Evolutionary conservation across 2,113 vertebrate genomes (phyloP), one percentile per base, ranked within the genome.

Genomic region (Corydoras sp.): DNA sequence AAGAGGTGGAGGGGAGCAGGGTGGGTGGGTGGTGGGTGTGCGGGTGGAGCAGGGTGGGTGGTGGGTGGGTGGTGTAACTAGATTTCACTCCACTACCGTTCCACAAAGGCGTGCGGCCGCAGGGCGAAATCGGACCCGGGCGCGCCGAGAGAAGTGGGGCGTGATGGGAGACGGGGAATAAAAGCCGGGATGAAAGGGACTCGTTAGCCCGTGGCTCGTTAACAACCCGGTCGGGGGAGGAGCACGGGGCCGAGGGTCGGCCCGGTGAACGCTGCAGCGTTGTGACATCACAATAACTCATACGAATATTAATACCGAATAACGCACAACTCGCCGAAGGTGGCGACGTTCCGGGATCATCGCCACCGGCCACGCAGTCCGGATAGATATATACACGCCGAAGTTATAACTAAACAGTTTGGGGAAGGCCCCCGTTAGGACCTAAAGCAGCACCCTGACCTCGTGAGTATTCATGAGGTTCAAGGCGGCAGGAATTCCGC

Each of bases 1-100:
- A 68, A 79, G 71, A 69, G 2, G 12, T 53, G n/a, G 9, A 68
- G 29, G 35, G 54, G 67, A 67, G 18, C 18, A 60, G 68, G n/a
- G 62, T 10, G n/a, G 54, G 58, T 15, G 30, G 32, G 32, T n/a
- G 32, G 32, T 35, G 32, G 32, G 32, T 35, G 32, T 3, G 55
- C 75, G 74, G 62, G 76, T 50, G 54, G 67, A 62, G 18, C 18
- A 60, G 68, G n/a, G 62, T 10, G 54, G 58, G n/a, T 15, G 30
- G 32, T n/a, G 32, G 32, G 32, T 35, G 32, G 32, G 3, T 35
- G 32, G 32, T 3, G 32, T 51, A 55, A 68, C 35, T 69, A 69
- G 75, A 75, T 78, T 77, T 74, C 66, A 78, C 80, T 81, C 69
- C 71, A 63, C 79, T 80, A 69, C 73, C 15, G 61, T 12, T 4